Base-by-base conservation (phyloP, 2,888 invertebrate genomes). In the Cabera pusaria region DNA sequence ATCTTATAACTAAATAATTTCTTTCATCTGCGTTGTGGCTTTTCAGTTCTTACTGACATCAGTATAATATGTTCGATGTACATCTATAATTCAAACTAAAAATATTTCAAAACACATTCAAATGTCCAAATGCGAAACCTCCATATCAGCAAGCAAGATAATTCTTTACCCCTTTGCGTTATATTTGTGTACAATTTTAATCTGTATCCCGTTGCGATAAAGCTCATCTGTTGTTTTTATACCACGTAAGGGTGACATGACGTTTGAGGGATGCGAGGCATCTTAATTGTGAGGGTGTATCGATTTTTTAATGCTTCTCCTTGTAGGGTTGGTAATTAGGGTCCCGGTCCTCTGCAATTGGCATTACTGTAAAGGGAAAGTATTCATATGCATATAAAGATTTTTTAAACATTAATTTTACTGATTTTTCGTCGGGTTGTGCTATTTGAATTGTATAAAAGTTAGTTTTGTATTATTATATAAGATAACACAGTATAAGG, bases 211-310 rank as follows among this genome's bases (percentile, higher is more conserved):
- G 0, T 44, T 6, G 25, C 0, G 2, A 44, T 67, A 71, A 43
- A 53, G 43, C 4, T 36, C 32, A 20, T 33, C 5, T 18, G 10
- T 36, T 19, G 12, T 22, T 37, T n/a, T 22, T 34, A 39, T 18
- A 10, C 35, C 43, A 39, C 49, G 42, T 49, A 50, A 56, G 61
- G 64, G 63, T 62, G 63, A 55, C 56, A 59, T 56, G 40, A 85
- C 78, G 72, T 84, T 83, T 85, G 85, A 85, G 85, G 78, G 85
- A 84, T 82, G 84, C 72, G 62, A 66, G 63, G 62, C 57, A 74
- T 80, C 81, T 82, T 86, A 84, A 86, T 85, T 84, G 81, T 84
- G 72, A 72, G 71, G 72, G 73, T 64, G 49, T 84, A 85, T 86
- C 75, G 86, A 86, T 85, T 85, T 83, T 83, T 83, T 80, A 80